Conservation (phyloP, 2,797 vertebrate species). For the Pelodytes ibericus region DNA sequence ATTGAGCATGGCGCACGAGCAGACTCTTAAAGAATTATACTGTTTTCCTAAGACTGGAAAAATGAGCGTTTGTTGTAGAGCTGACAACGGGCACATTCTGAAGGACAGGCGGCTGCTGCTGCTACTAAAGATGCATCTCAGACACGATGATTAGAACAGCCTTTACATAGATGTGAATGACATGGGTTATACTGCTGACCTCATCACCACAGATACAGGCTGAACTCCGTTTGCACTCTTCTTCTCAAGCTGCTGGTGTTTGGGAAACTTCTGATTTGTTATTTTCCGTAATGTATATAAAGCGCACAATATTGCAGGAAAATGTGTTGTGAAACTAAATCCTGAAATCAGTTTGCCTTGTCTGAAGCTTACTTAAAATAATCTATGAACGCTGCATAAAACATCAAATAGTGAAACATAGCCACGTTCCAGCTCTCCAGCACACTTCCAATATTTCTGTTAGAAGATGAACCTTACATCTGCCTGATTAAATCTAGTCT, state of each 20-base stretch:
- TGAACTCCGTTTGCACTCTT: constrained; percentile 5
- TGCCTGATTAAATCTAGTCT: too few relatives aligned
- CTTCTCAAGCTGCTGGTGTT: not conserved
- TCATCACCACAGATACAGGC: not conserved
- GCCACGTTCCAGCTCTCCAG: too few relatives aligned
- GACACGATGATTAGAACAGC: not conserved
- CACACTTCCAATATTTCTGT: too few relatives aligned
- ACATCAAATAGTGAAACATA: too few relatives aligned
- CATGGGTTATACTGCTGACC: not conserved
- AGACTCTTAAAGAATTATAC: constrained; percentile 49
- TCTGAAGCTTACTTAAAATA: too few relatives aligned
- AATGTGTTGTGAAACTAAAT: too few relatives aligned
- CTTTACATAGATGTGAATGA: constrained; percentile 8
- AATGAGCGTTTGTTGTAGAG: constrained; percentile 52
- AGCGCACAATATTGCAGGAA: too few relatives aligned
- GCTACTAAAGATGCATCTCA: constrained; percentile 2
- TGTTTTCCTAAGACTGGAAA: constrained; percentile 71
- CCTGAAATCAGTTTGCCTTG: too few relatives aligned
- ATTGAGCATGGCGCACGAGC: constrained; percentile 42
- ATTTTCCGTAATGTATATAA: too few relatives aligned
- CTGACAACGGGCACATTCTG: constrained; percentile 21
- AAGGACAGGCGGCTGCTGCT: constrained; percentile 6
- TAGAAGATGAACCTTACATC: too few relatives aligned
- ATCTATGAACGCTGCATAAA: too few relatives aligned
- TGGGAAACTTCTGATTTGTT: too few relatives aligned